Conservation (phyloP, 2,888 invertebrate species). For the Sminthurides aquaticus region DNA sequence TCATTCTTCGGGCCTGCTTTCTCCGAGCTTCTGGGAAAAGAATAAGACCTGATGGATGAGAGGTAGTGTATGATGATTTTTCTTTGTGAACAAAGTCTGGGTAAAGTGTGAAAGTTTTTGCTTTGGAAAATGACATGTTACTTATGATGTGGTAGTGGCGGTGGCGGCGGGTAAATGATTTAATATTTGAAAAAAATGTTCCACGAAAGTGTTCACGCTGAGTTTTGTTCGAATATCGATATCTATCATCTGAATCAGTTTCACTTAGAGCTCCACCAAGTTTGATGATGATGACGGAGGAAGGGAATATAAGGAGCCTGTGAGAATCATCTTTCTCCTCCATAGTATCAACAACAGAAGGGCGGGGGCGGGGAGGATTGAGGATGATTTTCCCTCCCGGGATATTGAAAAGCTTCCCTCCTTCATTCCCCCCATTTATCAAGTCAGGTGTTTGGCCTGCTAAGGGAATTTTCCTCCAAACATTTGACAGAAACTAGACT, state of each 20-base stretch:
- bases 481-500: background rate
- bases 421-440: constrained; percentile 4
- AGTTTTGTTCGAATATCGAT: background rate
- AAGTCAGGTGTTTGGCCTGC: constrained; percentile 6
- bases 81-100: too few relatives aligned
- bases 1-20: too few relatives aligned
- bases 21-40: too few relatives aligned
- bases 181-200: constrained; percentile 5
- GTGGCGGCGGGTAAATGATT: constrained; percentile 1
- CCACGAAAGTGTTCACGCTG: constrained; percentile 7
- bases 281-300: constrained; percentile 2
- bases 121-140: constrained; percentile 1
- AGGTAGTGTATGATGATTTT: background rate
- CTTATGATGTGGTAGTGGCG: background rate
- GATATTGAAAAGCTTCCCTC: constrained; percentile 4
- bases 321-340: background rate
- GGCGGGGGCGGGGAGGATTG: background rate
- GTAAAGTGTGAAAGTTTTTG: constrained; percentile 1
- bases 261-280: background rate
- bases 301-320: background rate
- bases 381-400: background rate
- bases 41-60: background rate
- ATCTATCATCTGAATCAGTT: constrained; percentile 3
- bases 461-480: background rate
- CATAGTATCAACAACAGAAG: constrained; percentile 1